These are phyloP conservation scores for Auanema sp. DNA, from an alignment of 2,888 invertebrate species.

Conservation along the genomic window DNA sequence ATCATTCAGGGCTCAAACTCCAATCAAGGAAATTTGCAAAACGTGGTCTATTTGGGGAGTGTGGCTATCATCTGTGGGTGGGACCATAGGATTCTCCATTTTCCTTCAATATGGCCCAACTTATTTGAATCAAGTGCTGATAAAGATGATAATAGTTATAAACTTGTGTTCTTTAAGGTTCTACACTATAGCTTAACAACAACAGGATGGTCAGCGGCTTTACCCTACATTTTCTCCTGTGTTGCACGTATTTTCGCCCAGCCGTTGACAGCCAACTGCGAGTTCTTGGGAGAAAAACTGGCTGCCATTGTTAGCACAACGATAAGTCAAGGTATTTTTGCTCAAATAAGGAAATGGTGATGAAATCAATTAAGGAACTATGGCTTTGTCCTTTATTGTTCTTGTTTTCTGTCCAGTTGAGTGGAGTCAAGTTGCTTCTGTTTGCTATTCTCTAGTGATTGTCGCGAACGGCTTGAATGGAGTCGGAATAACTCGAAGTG, in stretches of 20 bases:
- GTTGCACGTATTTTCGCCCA: slow-evolving; percentile 32
- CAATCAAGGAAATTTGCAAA: slow-evolving; percentile 27
- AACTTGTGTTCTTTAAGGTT: slow-evolving; percentile 6
- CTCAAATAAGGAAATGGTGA: neutral
- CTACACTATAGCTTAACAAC: slow-evolving; percentile 33
- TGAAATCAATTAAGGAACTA: slow-evolving; percentile 18
- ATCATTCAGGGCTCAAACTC: slow-evolving; percentile 20
- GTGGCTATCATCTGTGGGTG: slow-evolving; percentile 35
- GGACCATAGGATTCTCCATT: slow-evolving; percentile 36
- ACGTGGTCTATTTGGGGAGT: slow-evolving; percentile 31
- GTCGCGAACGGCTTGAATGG: slow-evolving; percentile 38
- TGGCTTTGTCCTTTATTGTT: slow-evolving; percentile 32
- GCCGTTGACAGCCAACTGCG: slow-evolving; percentile 31
- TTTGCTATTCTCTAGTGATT: slow-evolving; percentile 35
- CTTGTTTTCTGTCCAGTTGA: slow-evolving; percentile 31
- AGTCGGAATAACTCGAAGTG: slow-evolving; percentile 35
- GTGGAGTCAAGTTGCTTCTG: slow-evolving; percentile 28
- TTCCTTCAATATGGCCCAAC: slow-evolving; percentile 38
- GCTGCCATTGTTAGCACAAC: slow-evolving; percentile 33
- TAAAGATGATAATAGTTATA: no score
- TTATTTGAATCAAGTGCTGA: slow-evolving; percentile 29
- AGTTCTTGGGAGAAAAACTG: slow-evolving; percentile 33
- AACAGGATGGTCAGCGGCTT: slow-evolving; percentile 36
- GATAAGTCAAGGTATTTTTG: slow-evolving; percentile 22
- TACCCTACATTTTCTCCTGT: slow-evolving; percentile 36